phyloP scores from a whole-genome alignment of 2,113 vertebrate genomes.

The Podiceps cristatus region DNA sequence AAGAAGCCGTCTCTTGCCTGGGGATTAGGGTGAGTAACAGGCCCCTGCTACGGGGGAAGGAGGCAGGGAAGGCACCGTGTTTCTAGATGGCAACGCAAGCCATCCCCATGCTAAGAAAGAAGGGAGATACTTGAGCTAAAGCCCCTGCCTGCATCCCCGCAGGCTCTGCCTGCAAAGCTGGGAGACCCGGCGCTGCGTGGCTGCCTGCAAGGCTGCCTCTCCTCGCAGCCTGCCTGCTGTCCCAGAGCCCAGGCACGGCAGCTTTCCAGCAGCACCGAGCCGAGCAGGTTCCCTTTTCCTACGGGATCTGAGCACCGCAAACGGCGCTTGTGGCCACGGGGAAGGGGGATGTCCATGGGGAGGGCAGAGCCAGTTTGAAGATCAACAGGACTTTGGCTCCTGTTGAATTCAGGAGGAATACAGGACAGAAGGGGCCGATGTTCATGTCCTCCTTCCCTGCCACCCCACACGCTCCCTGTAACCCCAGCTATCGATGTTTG shows the following conservation, averaged over 20 bases:
- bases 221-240: background rate
- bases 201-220: background rate
- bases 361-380: background rate
- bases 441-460: background rate
- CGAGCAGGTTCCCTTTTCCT: background rate
- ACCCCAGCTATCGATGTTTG: background rate
- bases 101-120: background rate
- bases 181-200: background rate
- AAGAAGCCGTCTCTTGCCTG: background rate
- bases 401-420: background rate
- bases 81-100: background rate
- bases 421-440: background rate
- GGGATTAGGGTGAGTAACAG: conserved; percentile 29
- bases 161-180: background rate
- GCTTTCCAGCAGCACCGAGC: background rate
- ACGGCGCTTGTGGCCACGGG: background rate
- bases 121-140: background rate
- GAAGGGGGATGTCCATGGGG: rapidly evolving
- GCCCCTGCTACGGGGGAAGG: background rate
- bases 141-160: rapidly evolving
- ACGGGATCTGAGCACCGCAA: background rate
- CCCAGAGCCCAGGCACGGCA: background rate
- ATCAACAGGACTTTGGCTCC: background rate
- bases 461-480: background rate
- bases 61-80: background rate